Evolutionary conservation across 2,888 invertebrate species (phyloP).

Genomic region (Drosophila falleni): DNA sequence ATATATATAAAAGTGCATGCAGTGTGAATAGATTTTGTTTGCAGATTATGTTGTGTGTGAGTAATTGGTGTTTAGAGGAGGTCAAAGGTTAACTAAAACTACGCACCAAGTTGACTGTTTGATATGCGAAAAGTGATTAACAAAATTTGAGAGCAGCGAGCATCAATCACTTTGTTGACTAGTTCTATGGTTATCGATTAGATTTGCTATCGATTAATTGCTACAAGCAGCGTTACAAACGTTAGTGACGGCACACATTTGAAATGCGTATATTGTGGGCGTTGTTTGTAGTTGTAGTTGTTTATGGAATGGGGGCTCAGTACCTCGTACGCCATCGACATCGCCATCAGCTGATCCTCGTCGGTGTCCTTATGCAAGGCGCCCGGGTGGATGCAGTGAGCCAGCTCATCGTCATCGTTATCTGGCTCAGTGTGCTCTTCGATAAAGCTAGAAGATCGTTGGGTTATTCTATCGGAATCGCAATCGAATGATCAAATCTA

Average conservation of each 20-base stretch:
- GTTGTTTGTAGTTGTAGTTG: constrained; percentile 19
- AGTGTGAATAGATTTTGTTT: constrained; percentile 12
- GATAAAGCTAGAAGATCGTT: constrained; percentile 87
- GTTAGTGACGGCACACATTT: constrained; percentile 57
- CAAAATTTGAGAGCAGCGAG: constrained; percentile 60
- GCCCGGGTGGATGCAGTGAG: constrained; percentile 90
- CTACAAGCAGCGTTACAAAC: constrained; percentile 67
- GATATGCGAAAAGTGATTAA: constrained; percentile 56
- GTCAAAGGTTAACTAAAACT: constrained; percentile 56
- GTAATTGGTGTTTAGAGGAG: neutral
- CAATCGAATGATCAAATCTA: constrained; percentile 18
- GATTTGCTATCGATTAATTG: constrained; percentile 35
- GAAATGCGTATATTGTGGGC: constrained; percentile 22
- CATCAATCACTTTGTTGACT: constrained; percentile 36
- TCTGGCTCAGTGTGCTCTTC: constrained; percentile 89
- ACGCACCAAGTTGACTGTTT: constrained; percentile 65
- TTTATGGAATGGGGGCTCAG: constrained; percentile 43
- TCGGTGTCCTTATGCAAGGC: constrained; percentile 87
- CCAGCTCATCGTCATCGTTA: constrained; percentile 86
- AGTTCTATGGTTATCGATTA: constrained; percentile 45
- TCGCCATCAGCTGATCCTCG: constrained; percentile 88
- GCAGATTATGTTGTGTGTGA: constrained; percentile 7
- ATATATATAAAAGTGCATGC: constrained; percentile 37
- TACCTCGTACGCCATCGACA: constrained; percentile 88
- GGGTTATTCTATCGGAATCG: constrained; percentile 29